These are phyloP conservation scores for Cavia aperea DNA, from an alignment of 2,113 vertebrate genomes.

Conservation along the genomic window DNA sequence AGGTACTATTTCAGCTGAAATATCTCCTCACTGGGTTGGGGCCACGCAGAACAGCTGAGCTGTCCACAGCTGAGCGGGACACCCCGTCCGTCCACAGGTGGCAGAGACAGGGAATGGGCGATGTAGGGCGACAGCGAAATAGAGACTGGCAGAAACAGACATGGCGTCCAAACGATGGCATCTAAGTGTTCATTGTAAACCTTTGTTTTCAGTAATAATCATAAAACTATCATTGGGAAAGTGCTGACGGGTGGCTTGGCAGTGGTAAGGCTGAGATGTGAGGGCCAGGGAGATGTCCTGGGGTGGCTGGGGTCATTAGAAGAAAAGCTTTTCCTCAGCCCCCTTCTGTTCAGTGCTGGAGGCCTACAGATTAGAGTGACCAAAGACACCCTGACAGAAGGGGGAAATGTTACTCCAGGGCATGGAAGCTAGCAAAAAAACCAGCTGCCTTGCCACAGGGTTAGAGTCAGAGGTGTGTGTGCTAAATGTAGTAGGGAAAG, in stretches of 20 bases:
- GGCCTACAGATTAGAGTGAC: not conserved
- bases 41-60: not conserved
- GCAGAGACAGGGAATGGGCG: not conserved
- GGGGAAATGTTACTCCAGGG: not conserved
- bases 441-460: not conserved
- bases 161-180: not conserved
- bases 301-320: too few species aligned
- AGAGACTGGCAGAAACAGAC: not conserved
- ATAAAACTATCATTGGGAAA: not conserved
- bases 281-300: not conserved
- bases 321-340: not conserved
- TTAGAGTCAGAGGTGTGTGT: not conserved
- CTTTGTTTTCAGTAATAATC: not conserved
- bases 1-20: not conserved
- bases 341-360: too few species aligned
- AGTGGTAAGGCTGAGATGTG: too few species aligned
- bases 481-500: not conserved
- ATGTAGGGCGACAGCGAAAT: not conserved
- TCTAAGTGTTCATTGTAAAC: not conserved
- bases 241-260: not conserved
- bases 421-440: not conserved
- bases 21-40: not conserved
- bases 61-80: not conserved
- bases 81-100: not conserved
- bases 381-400: not conserved